These are phyloP conservation scores for Caenorhabditis uteleia DNA, from an alignment of 2,888 invertebrate genomes.

Conservation along the genomic window DNA sequence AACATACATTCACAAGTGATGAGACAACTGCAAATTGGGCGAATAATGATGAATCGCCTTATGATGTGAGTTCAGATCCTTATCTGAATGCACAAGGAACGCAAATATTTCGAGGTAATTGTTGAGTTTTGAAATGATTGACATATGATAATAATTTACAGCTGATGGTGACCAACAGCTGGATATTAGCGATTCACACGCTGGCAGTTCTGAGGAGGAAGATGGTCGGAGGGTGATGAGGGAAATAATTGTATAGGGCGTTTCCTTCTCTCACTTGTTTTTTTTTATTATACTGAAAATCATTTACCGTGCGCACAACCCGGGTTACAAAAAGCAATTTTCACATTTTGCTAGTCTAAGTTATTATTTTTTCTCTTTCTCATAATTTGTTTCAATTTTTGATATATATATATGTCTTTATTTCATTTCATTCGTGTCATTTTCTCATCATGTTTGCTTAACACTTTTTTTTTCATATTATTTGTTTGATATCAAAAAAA, in stretches of 20 bases:
- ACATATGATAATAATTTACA: background rate
- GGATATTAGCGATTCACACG: conserved; percentile 10
- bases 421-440: background rate
- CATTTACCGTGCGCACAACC: background rate
- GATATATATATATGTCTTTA: background rate
- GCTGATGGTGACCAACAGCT: conserved; percentile 9
- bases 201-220: conserved; percentile 31
- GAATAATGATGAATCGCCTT: conserved; percentile 18
- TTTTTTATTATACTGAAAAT: background rate
- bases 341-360: conserved; percentile 1
- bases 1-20: conserved; percentile 39
- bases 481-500: too few species aligned
- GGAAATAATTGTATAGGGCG: conserved; percentile 50
- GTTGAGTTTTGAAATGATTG: conserved; percentile 1
- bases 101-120: conserved; percentile 29
- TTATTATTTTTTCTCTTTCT: background rate
- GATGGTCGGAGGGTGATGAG: conserved; percentile 46
- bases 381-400: background rate
- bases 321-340: conserved; percentile 3
- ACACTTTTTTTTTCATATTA: too few species aligned
- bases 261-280: background rate
- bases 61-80: conserved; percentile 36
- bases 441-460: background rate
- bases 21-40: conserved; percentile 43
- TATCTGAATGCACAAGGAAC: conserved; percentile 24